phyloP scores from a whole-genome alignment of 1,140 invertebrate species.

The Achatina immaculata region DNA sequence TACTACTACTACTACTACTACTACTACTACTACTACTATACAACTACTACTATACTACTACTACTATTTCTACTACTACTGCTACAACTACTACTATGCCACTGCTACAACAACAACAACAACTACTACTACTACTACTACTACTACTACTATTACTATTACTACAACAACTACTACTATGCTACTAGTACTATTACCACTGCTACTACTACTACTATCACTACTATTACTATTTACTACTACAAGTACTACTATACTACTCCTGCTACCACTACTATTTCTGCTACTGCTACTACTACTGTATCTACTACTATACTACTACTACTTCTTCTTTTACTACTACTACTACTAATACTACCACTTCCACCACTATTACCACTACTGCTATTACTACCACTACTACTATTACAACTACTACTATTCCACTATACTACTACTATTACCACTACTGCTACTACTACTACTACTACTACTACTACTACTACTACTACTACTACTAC shows the following conservation, averaged over 20 bases:
- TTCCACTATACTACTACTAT: background rate
- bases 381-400: slow-evolving; percentile 12
- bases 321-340: too few relatives aligned
- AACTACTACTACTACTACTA: slow-evolving; percentile 11
- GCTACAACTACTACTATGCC: too few relatives aligned
- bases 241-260: too few relatives aligned
- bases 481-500: background rate
- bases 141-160: slow-evolving; percentile 13
- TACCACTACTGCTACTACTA: background rate
- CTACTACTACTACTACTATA: slow-evolving; percentile 12
- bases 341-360: too few relatives aligned
- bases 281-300: slow-evolving; percentile 3
- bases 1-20: slow-evolving; percentile 8
- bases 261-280: background rate
- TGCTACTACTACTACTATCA: background rate
- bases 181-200: background rate
- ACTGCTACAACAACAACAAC: slow-evolving; percentile 9
- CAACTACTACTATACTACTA: background rate
- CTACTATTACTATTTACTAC: slow-evolving; percentile 4
- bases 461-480: background rate
- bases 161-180: background rate
- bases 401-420: slow-evolving; percentile 2
- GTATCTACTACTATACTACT: background rate
- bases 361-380: background rate
- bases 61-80: too few relatives aligned